Percentiles rank a stretch among this genome's conserved stretches.
Conservation (phyloP, 2,797 vertebrate genomes). For the Heterohyrax brucei region DNA sequence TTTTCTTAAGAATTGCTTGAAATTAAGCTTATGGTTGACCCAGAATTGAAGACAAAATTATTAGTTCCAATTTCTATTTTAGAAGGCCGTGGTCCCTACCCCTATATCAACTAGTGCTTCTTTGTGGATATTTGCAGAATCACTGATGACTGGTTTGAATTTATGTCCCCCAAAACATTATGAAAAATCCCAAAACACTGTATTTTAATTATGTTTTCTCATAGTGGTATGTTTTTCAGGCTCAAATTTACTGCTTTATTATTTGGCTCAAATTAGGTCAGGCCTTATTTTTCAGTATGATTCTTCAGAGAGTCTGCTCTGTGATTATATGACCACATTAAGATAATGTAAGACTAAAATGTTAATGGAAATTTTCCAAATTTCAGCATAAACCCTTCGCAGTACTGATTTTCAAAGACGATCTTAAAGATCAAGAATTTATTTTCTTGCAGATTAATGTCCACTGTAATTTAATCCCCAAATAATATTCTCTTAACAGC, state of each 20-base stretch:
- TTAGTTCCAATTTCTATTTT: neutral
- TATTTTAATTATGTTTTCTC: neutral
- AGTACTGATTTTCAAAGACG: neutral
- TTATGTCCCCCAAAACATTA: neutral
- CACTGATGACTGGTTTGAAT: neutral
- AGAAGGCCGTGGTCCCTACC: neutral
- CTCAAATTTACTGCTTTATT: neutral
- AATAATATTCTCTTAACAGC: neutral
- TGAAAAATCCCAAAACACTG: neutral
- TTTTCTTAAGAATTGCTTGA: neutral
- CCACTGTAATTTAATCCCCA: neutral
- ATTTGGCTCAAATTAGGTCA: neutral
- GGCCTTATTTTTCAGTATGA: neutral
- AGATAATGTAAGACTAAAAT: neutral
- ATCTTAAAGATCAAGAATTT: neutral
- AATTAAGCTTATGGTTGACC: neutral
- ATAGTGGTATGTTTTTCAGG: neutral
- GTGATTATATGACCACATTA: neutral
- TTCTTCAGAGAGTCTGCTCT: neutral
- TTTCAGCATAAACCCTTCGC: neutral
- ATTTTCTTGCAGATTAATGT: neutral
- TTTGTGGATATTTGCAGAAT: neutral
- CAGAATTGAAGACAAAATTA: neutral
- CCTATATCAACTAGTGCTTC: neutral
- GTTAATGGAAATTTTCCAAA: conserved; percentile 9